These are phyloP conservation scores for Hippocampus guttulatus DNA, from an alignment of 2,113 vertebrate species.

Conservation along the genomic window DNA sequence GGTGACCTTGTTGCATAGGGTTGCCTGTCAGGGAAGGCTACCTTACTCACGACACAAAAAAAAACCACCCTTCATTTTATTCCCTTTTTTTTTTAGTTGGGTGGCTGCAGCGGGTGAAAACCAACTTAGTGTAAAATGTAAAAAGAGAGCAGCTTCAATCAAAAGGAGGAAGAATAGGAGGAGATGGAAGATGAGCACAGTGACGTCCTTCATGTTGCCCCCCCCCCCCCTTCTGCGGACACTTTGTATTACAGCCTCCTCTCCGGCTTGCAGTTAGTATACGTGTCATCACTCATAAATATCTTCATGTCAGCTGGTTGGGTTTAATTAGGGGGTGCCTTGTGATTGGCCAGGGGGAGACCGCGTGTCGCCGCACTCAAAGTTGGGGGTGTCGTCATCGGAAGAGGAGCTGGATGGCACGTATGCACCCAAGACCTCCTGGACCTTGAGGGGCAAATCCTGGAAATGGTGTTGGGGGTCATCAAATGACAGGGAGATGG, in stretches of 20 bases:
- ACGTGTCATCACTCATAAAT: constrained; percentile 14
- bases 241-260: background rate
- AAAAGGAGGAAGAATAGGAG: background rate
- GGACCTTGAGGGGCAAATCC: constrained; percentile 71
- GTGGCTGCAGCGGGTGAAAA: background rate
- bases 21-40: constrained; percentile 1
- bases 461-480: constrained; percentile 7
- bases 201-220: constrained; percentile 25
- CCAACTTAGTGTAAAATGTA: constrained; percentile 9
- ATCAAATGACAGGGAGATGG: background rate
- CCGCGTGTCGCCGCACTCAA: constrained; percentile 45
- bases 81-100: constrained; percentile 17
- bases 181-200: constrained; percentile 1
- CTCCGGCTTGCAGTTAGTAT: background rate
- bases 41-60: constrained; percentile 14
- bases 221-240: constrained; percentile 14
- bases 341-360: constrained; percentile 41
- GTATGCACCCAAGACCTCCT: constrained; percentile 67
- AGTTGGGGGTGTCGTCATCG: constrained; percentile 43
- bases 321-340: constrained; percentile 36
- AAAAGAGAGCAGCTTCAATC: constrained; percentile 23
- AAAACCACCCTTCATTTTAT: constrained; percentile 19
- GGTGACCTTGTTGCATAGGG: constrained; percentile 38
- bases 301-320: constrained; percentile 7
- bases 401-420: constrained; percentile 39